Base-by-base conservation (phyloP, 2,888 invertebrate genomes). In the Caenorhabditis macrosperma region DNA sequence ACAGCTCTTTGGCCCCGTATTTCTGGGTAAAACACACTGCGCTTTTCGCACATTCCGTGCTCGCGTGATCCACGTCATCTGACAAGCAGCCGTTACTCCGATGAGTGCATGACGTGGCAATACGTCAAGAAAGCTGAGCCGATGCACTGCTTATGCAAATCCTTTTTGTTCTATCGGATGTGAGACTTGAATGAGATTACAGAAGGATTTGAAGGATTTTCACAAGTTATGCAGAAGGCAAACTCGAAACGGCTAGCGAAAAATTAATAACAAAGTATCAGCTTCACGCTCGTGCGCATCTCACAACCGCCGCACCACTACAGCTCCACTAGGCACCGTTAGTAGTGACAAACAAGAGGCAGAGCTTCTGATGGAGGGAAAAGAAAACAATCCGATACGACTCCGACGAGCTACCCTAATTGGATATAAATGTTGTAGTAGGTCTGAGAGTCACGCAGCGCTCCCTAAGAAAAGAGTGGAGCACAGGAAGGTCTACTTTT, bases 221-320 rank as follows among this genome's bases (percentile, higher is more conserved):
- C n/a, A 1, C 57, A 48, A 68, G 59, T 59, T 59, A 57, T 15
- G 48, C 57, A 68, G n/a, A n/a, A n/a, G n/a, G n/a, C n/a, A n/a
- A n/a, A n/a, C n/a, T n/a, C n/a, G n/a, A n/a, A n/a, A n/a, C n/a
- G n/a, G n/a, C n/a, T n/a, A 33, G 44, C 33, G 33, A 20, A 63
- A 50, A 33, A 50, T 9, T 44, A 44, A 22, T 46, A 61, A 48
- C 61, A 50, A 30, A 50, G 50, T n/a, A n/a, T n/a, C n/a, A n/a
- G n/a, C n/a, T n/a, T n/a, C n/a, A n/a, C n/a, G n/a, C n/a, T n/a
- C n/a, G n/a, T n/a, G n/a, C n/a, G n/a, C n/a, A n/a, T n/a, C n/a
- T n/a, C n/a, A n/a, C n/a, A n/a, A n/a, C n/a, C n/a, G n/a, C n/a
- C n/a, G n/a, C n/a, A n/a, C n/a, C n/a, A n/a, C n/a, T 38, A 33